phyloP scores from a whole-genome alignment of 64 coral and sea anemone genomes.

The Trachythela sp. region DNA sequence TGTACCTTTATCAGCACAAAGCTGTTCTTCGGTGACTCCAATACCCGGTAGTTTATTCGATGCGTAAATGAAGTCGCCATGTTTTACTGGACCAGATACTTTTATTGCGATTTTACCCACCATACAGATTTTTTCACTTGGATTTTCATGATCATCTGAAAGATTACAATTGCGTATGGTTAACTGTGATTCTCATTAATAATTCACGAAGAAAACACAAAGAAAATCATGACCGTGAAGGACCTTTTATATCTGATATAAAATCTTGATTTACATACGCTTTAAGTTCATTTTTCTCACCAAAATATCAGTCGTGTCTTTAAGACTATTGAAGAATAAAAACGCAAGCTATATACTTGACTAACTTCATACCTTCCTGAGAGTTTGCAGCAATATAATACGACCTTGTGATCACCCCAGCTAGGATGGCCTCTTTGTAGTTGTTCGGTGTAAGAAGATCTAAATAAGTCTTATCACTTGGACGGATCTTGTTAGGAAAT shows the following conservation, averaged over 20 bases:
- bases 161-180: background rate
- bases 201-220: no score
- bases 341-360: no score
- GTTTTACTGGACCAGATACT: background rate
- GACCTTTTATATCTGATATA: no score
- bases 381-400: conserved; percentile 5
- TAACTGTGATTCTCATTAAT: background rate
- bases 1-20: background rate
- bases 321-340: no score
- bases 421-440: background rate
- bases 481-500: background rate
- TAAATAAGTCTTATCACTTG: background rate
- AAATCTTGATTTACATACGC: no score
- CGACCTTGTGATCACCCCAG: background rate
- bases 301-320: no score
- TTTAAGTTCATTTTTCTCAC: no score
- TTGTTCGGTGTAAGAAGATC: background rate
- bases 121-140: background rate
- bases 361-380: background rate
- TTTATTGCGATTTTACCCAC: background rate
- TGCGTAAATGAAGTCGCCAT: background rate
- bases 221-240: no score
- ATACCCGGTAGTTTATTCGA: background rate
- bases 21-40: background rate
- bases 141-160: background rate